Percentiles rank a stretch among this genome's conserved stretches.
Evolutionary conservation across 2,888 invertebrate species (phyloP).

Genomic region (Luperina testacea): DNA sequence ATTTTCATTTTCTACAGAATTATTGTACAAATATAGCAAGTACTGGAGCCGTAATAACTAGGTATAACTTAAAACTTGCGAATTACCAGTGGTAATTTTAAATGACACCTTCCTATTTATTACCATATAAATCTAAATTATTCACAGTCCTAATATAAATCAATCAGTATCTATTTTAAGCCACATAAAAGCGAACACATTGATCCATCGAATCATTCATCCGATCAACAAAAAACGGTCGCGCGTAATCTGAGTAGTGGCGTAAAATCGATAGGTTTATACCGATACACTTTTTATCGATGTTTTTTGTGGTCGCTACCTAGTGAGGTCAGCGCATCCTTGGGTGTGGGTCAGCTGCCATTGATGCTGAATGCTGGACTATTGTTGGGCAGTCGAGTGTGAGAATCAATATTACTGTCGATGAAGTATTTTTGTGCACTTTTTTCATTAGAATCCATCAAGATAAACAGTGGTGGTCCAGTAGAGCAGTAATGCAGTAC

Average conservation of each 20-base stretch:
- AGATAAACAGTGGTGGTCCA: neutral
- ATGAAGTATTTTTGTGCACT: neutral
- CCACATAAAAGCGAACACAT: slow-evolving; percentile 41
- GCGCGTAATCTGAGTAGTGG: slow-evolving; percentile 57
- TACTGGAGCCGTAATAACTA: too few species aligned
- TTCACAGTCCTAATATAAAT: neutral
- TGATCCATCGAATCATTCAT: slow-evolving; percentile 46
- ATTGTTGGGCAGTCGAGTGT: slow-evolving; percentile 43
- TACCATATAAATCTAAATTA: neutral
- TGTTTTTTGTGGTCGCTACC: slow-evolving; percentile 57
- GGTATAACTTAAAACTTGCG: too few species aligned
- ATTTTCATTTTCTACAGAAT: neutral
- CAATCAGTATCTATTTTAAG: slow-evolving; percentile 5
- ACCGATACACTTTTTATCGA: slow-evolving; percentile 52
- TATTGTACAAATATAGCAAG: neutral
- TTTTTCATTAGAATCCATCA: neutral
- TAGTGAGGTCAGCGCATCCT: slow-evolving; percentile 62
- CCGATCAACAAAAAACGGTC: slow-evolving; percentile 51
- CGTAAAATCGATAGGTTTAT: slow-evolving; percentile 63
- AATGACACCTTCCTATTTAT: neutral
- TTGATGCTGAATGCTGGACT: slow-evolving; percentile 46
- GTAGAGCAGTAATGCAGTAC: neutral
- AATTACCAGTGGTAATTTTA: neutral
- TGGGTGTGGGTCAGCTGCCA: slow-evolving; percentile 62
- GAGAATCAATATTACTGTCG: slow-evolving; percentile 5